Evolutionary conservation across 2,888 invertebrate genomes (phyloP).

Genomic region (Chesias legatella): DNA sequence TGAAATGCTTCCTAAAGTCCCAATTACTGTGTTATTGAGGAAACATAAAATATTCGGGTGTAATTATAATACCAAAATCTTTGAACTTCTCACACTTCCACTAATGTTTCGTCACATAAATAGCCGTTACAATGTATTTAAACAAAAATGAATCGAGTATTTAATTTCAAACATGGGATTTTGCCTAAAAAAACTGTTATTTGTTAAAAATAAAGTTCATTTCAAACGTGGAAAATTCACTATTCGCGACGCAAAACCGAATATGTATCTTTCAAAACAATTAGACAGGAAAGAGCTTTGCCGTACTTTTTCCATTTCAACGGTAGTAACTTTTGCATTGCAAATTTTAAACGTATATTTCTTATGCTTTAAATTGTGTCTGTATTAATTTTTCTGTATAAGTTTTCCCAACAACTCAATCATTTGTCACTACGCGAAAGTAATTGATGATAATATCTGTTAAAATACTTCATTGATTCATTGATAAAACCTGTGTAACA

Average conservation of each 20-base stretch:
- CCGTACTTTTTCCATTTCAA: conserved; percentile 9
- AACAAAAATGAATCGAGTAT: no score
- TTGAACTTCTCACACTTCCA: conserved; percentile 15
- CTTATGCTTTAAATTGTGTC: no score
- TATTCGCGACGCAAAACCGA: conserved; percentile 1
- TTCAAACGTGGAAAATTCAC: background rate
- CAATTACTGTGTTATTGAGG: conserved; percentile 39
- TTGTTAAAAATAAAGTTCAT: background rate
- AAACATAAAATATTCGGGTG: conserved; percentile 38
- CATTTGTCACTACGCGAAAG: background rate
- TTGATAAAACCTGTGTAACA: no score
- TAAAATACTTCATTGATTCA: conserved; percentile 5
- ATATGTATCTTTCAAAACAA: conserved; percentile 5
- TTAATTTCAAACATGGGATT: no score
- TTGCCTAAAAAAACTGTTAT: no score
- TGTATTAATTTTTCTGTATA: background rate
- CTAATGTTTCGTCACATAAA: conserved; percentile 13
- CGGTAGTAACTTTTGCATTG: background rate
- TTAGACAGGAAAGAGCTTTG: conserved; percentile 10
- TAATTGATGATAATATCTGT: no score
- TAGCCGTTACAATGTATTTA: conserved; percentile 3
- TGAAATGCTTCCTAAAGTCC: conserved; percentile 30
- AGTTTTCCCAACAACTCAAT: background rate
- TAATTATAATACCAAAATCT: conserved; percentile 22
- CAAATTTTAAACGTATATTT: background rate